Percentiles rank a stretch among this genome's conserved stretches.
Conservation (phyloP, 2,888 invertebrate species). For the Scelioninae gen. 2 region DNA sequence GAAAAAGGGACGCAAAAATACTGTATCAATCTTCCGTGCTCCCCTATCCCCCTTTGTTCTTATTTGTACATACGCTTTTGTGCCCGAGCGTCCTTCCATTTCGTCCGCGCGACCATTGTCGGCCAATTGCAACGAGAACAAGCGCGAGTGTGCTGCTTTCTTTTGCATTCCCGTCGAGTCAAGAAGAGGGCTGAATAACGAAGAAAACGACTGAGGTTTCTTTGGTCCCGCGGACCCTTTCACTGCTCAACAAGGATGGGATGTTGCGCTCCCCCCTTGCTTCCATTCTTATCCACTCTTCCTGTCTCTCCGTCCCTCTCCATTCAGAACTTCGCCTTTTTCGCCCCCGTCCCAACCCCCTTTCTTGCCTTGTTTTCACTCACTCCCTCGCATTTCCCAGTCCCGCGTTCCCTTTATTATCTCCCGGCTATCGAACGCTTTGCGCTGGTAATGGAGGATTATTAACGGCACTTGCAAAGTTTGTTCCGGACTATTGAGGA, state of each 20-base stretch:
- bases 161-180: slow-evolving; percentile 50
- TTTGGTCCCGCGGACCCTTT: slow-evolving; percentile 62
- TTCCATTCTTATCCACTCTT: slow-evolving; percentile 48
- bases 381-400: not conserved
- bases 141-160: slow-evolving; percentile 55
- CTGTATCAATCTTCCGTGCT: slow-evolving; percentile 44
- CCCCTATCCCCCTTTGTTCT: slow-evolving; percentile 42
- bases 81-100: slow-evolving; percentile 19
- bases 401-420: slow-evolving; percentile 26
- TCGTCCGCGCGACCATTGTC: slow-evolving; percentile 60
- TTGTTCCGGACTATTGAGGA: slow-evolving; percentile 38
- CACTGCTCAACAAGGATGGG: slow-evolving; percentile 60
- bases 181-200: slow-evolving; percentile 60
- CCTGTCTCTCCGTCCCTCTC: slow-evolving; percentile 18
- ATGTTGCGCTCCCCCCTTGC: slow-evolving; percentile 51
- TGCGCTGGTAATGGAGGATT: slow-evolving; percentile 50
- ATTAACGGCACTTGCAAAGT: slow-evolving; percentile 55
- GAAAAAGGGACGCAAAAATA: slow-evolving; percentile 28
- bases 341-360: not conserved
- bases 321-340: slow-evolving; percentile 18
- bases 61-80: slow-evolving; percentile 54
- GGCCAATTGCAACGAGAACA: slow-evolving; percentile 63
- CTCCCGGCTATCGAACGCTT: slow-evolving; percentile 33
- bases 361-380: slow-evolving; percentile 1
- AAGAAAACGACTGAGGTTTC: slow-evolving; percentile 63